Percentiles rank a stretch among this genome's conserved stretches.
These are phyloP conservation scores for Lophochroa leadbeateri DNA, from an alignment of 2,113 vertebrate species.

Conservation along the genomic window DNA sequence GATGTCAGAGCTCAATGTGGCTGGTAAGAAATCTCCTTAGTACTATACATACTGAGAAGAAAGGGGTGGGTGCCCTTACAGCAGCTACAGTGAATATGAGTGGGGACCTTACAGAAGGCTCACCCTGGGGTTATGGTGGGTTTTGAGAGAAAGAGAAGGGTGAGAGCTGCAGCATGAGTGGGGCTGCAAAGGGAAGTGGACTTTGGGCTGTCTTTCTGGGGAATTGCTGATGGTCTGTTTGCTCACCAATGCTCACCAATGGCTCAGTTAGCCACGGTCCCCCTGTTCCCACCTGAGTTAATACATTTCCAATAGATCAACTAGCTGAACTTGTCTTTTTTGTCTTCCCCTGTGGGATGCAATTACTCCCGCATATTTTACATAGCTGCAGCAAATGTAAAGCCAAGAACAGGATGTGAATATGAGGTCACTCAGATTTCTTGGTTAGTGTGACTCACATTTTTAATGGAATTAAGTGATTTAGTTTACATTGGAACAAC, in stretches of 20 bases:
- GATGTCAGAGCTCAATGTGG: not conserved
- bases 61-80: not conserved
- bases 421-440: not conserved
- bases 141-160: not conserved
- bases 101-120: not conserved
- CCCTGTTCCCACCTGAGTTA: not conserved
- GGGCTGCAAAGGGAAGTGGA: not conserved
- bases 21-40: conserved; percentile 40
- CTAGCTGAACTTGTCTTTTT: not conserved
- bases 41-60: not conserved
- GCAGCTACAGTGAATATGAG: not conserved
- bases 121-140: not conserved
- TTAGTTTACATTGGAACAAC: not conserved
- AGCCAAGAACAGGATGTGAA: not conserved
- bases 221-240: not conserved
- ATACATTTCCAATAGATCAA: not conserved
- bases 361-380: not conserved
- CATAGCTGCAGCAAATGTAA: not conserved
- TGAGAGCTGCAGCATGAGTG: not conserved
- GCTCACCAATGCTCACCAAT: not conserved
- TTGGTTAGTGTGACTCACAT: not conserved
- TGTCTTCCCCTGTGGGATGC: not conserved
- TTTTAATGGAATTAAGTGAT: not conserved
- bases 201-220: not conserved
- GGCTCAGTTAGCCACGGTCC: not conserved